phyloP scores from a whole-genome alignment of 1,140 invertebrate species.

The Lamellibrachia luymesi region DNA sequence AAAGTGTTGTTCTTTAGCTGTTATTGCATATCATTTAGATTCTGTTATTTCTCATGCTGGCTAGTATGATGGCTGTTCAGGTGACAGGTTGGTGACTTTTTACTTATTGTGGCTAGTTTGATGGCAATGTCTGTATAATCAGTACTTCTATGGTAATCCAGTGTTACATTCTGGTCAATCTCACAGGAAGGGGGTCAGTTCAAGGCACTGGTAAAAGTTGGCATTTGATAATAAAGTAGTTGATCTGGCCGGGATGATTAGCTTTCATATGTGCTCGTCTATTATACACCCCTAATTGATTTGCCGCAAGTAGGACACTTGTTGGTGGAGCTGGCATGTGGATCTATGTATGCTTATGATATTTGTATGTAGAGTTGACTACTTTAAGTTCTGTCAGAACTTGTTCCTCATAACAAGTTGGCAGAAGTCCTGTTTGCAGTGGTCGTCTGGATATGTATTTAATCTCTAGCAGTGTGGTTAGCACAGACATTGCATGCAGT shows the following conservation, averaged over 20 bases:
- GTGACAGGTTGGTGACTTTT: neutral
- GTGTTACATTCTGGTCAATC: neutral
- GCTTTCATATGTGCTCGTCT: neutral
- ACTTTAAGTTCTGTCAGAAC: neutral
- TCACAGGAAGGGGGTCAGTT: neutral
- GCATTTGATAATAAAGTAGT: neutral
- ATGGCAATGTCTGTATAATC: neutral
- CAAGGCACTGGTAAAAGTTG: neutral
- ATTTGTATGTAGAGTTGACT: neutral
- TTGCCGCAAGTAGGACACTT: neutral
- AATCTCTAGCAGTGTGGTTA: neutral
- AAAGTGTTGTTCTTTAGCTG: neutral
- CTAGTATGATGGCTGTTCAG: neutral
- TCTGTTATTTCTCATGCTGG: neutral
- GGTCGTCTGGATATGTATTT: neutral
- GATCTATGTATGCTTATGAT: neutral
- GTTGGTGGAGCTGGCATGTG: neutral
- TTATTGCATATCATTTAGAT: neutral
- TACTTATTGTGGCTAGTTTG: neutral
- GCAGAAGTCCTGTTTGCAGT: neutral
- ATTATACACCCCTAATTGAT: neutral
- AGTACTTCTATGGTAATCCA: neutral
- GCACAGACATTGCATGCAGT: neutral
- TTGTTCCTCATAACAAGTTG: neutral
- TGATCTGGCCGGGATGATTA: neutral